Evolutionary conservation across 2,797 vertebrate genomes (phyloP), one percentile per base, ranked within the genome.

Genomic region (Oreochromis mossambicus): DNA sequence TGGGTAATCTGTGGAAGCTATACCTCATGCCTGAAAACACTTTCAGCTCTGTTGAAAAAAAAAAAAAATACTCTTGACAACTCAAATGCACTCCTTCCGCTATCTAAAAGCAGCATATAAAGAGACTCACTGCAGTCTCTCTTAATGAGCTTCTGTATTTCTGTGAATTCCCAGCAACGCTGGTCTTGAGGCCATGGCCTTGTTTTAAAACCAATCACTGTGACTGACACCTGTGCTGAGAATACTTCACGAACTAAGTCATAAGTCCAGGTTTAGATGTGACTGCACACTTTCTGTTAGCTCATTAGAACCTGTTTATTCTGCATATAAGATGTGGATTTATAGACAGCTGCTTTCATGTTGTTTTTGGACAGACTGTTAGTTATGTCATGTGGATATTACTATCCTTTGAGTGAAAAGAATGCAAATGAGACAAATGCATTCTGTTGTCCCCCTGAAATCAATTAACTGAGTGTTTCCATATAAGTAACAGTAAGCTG

Each of bases 131-230:
- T 50, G 9, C 38, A 8, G 41, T 54, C 78, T 83, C 50, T 63
- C 70, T 17, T 92, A 91, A 92, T 90, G 84, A 92, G 87, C 55
- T 68, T 50, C 79, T 89, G 5, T 78, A 73, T 55, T 70, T 50
- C 79, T 89, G 5, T 61, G 77, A 80, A 55, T 85, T 63, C 52
- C 43, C 36, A 29, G 81, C 61, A 78, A 73, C 21, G 32, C 34
- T 55, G 77, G 82, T 75, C 43, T 68, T 54, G 83, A 56, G 81
- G 78, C 77, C 51, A 2, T 36, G 78, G 58, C 85, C 87, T 79
- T 38, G 78, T 86, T 82, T 75, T 89, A 81, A 83, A 91, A 55
- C 86, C 81, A 80, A 80, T 88, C 85, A 58, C 76, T 81, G 46
- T 87, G 88, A 85, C 68, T 87, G 89, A 87, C 91, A 87, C 78